Evolutionary conservation across 2,888 invertebrate genomes (phyloP).

Genomic region (Cantharis rufa): DNA sequence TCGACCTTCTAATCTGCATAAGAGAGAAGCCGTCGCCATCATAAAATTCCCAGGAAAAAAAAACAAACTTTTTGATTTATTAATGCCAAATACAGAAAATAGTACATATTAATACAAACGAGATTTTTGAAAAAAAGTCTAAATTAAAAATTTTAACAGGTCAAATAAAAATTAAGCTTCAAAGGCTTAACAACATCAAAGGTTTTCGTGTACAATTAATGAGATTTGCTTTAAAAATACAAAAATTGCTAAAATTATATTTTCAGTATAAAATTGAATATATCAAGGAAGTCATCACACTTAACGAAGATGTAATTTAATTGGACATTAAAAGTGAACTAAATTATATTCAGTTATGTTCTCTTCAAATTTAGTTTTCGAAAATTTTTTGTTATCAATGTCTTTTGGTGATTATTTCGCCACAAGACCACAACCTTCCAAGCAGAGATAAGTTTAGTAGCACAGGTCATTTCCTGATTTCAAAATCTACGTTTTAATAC

Average conservation of each 20-base stretch:
- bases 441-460: no score
- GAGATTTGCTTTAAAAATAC: not conserved
- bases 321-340: not conserved
- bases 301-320: not conserved
- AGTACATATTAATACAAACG: not conserved
- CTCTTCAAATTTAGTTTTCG: not conserved
- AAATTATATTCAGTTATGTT: not conserved
- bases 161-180: not conserved
- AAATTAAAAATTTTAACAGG: not conserved
- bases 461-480: not conserved
- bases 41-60: not conserved
- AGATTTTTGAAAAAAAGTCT: not conserved
- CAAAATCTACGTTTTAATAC: not conserved
- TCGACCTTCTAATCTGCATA: not conserved
- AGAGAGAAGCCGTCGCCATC: not conserved
- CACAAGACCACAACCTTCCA: not conserved
- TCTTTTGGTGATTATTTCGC: not conserved
- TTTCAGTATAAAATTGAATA: not conserved
- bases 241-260: not conserved
- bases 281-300: not conserved
- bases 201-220: not conserved
- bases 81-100: not conserved
- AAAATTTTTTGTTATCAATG: not conserved
- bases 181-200: not conserved
- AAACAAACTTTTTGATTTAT: not conserved